phyloP scores from a whole-genome alignment of 2,113 vertebrate genomes.

The Erythrocebus patas region DNA sequence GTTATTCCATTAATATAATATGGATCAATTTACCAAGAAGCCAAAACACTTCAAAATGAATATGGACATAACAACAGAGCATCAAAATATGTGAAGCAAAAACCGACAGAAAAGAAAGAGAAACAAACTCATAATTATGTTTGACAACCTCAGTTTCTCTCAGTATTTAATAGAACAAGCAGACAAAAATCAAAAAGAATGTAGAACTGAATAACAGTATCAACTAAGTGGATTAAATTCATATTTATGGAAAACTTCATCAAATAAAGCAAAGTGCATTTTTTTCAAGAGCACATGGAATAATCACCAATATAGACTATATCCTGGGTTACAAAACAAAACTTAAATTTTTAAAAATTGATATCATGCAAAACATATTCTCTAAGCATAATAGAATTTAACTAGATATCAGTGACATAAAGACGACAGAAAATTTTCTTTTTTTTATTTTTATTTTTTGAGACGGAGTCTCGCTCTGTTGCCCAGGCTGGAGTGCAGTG shows the following conservation, averaged over 20 bases:
- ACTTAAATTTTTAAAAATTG: background rate
- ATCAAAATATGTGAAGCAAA: background rate
- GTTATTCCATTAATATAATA: background rate
- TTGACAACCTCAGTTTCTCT: background rate
- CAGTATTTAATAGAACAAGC: background rate
- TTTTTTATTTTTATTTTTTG: no score
- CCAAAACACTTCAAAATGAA: background rate
- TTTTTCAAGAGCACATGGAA: background rate
- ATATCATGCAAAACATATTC: background rate
- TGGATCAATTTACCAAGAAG: background rate
- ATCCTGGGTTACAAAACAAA: background rate
- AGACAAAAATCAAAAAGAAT: background rate
- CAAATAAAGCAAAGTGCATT: background rate
- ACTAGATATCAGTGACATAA: background rate
- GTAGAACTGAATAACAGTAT: background rate
- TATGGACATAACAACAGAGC: background rate
- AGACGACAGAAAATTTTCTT: background rate
- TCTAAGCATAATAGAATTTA: background rate
- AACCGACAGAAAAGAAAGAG: background rate
- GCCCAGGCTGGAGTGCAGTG: no score
- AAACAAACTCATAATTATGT: background rate
- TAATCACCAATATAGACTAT: background rate
- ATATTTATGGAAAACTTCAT: background rate
- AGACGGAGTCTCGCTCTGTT: no score
- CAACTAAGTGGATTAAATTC: background rate